Percentiles rank a stretch among this genome's conserved stretches.
Evolutionary conservation across 2,113 vertebrate species (phyloP).

Genomic region (Cebidichthys violaceus): DNA sequence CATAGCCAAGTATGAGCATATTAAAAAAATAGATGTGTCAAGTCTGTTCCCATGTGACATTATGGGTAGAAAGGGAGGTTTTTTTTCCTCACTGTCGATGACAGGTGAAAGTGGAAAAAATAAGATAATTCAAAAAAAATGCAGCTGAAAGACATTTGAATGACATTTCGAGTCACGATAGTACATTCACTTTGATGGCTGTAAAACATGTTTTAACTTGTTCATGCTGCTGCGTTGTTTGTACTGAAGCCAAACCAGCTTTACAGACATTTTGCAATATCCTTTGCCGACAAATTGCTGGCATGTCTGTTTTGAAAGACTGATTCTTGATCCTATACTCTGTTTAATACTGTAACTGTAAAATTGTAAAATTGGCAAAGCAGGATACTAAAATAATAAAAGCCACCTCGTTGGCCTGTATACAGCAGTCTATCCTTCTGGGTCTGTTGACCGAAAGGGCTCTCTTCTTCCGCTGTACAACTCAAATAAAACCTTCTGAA

Average conservation of each 20-base stretch:
- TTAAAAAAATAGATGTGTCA: conserved; percentile 27
- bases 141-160: background rate
- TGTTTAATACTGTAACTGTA: too few relatives aligned
- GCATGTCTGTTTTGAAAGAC: background rate
- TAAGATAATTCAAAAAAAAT: background rate
- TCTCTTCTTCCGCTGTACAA: background rate
- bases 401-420: background rate
- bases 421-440: background rate
- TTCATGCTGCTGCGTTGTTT: background rate
- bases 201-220: background rate
- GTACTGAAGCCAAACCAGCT: background rate
- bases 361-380: background rate
- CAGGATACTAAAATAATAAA: background rate
- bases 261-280: background rate
- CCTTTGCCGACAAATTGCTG: background rate
- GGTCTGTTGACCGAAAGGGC: background rate
- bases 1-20: background rate
- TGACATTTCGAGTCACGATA: background rate
- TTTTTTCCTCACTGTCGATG: background rate
- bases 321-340: background rate
- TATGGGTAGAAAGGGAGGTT: background rate
- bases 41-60: conserved; percentile 6
- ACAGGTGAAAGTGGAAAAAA: background rate
- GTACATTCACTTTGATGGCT: background rate
- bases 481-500: background rate